Base-by-base conservation (phyloP, 2,797 vertebrate genomes). In the Galagoides demidoff region DNA sequence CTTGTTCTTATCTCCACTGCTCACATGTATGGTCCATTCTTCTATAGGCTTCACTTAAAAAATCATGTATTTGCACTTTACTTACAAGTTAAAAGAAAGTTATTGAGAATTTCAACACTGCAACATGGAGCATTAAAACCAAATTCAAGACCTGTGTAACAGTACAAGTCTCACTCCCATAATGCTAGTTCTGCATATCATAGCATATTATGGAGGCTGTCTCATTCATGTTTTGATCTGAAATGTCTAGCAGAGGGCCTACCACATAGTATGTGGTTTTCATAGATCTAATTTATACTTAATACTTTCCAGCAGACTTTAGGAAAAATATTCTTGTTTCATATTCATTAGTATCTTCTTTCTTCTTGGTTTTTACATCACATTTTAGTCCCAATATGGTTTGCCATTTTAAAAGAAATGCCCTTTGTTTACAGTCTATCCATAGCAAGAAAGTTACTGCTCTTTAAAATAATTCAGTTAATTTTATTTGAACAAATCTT, bases 371-470 rank as follows among this genome's bases (percentile, higher is more conserved):
- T 81, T 79, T 82, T 77, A 95, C 23, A 17, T 85, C 31, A 57
- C 17, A 81, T 94, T 83, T 94, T 82, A 91, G 31, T 70, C 23
- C n/a, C 34, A 81, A 20, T 31, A 16, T 19, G 7, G 3, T 95
- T 94, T 96, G 3, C 79, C 37, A 37, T 81, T 92, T 97, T 89
- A 92, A 90, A 77, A 85, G 25, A 81, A 86, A 34, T 88, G 55
- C 4, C 25, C 14, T 89, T 89, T 71, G 37, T 73, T 71, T 61
- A 76, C 89, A 89, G 71, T 59, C 25, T 59, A 68, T 86, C n/a
- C 14, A 23, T 45, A 61, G 11, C 23, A 29, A 59, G 31, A 66
- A 59, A 73, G 89, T 78, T 64, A 73, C 11, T 86, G 84, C 4
- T 25, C 71, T 93, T 90, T 85, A 81, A 79, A 88, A 19, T 85